These are phyloP conservation scores for Odontocerum albicorne DNA, from an alignment of 2,888 invertebrate genomes.

Conservation along the genomic window DNA sequence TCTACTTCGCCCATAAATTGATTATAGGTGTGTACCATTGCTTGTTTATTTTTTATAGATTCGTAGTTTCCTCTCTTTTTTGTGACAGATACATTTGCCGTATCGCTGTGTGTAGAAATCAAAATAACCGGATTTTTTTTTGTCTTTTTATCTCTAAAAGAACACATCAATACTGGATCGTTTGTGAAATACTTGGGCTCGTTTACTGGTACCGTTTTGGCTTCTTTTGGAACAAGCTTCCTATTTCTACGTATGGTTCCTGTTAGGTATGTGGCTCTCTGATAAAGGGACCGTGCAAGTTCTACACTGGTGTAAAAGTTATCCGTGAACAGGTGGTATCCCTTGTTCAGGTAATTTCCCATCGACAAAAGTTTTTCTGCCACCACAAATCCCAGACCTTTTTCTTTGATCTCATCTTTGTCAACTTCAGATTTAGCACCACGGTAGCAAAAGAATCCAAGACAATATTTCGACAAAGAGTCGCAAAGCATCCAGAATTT, in stretches of 20 bases:
- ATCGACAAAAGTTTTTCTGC: slow-evolving; percentile 36
- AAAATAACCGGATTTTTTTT: slow-evolving; percentile 36
- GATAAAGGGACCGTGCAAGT: slow-evolving; percentile 32
- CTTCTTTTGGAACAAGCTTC: slow-evolving; percentile 35
- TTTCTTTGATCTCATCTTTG: slow-evolving; percentile 34
- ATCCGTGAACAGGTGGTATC: slow-evolving; percentile 38
- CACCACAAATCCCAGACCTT: slow-evolving; percentile 37
- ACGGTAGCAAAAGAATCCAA: slow-evolving; percentile 37
- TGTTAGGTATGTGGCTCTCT: slow-evolving; percentile 34
- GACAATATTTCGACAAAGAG: slow-evolving; percentile 38
- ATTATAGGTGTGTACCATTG: slow-evolving; percentile 34
- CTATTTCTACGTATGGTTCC: slow-evolving; percentile 35
- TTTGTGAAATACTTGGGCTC: slow-evolving; percentile 36
- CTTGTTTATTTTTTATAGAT: slow-evolving; percentile 33
- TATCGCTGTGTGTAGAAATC: slow-evolving; percentile 35
- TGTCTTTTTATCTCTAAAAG: slow-evolving; percentile 36
- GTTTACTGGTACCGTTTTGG: slow-evolving; percentile 34
- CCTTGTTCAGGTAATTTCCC: slow-evolving; percentile 38
- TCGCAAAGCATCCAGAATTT: slow-evolving; percentile 40
- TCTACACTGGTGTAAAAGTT: slow-evolving; percentile 38
- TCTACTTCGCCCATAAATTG: slow-evolving; percentile 34
- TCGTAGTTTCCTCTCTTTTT: slow-evolving; percentile 30
- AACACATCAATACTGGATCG: slow-evolving; percentile 35
- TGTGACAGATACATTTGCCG: slow-evolving; percentile 30
- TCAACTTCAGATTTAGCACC: slow-evolving; percentile 36